phyloP scores from a whole-genome alignment of 2,888 invertebrate species.

The Sphinx pinastri region DNA sequence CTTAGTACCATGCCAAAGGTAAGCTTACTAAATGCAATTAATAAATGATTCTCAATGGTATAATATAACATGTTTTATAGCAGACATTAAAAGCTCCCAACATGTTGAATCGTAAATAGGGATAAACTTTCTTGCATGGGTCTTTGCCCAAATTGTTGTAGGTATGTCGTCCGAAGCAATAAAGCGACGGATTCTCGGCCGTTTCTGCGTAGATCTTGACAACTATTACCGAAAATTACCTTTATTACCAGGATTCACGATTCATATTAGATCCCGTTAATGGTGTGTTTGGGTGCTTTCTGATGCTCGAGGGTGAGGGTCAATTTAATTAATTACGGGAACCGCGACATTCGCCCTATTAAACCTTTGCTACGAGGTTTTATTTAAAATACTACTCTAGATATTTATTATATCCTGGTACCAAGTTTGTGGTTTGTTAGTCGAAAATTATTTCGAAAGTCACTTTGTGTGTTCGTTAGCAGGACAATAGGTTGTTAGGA shows the following conservation, averaged over 20 bases:
- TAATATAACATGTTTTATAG: background rate
- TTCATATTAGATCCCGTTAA: slow-evolving; percentile 51
- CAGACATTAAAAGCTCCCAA: slow-evolving; percentile 44
- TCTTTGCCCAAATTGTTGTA: slow-evolving; percentile 63
- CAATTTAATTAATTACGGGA: slow-evolving; percentile 75
- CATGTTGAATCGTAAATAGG: slow-evolving; percentile 51
- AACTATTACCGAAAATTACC: slow-evolving; percentile 44
- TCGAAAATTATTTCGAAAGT: background rate
- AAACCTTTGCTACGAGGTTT: slow-evolving; percentile 67
- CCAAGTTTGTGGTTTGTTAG: background rate
- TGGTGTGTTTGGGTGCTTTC: slow-evolving; percentile 49
- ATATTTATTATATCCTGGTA: slow-evolving; percentile 49
- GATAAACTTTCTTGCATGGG: slow-evolving; percentile 61
- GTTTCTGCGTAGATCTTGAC: slow-evolving; percentile 49
- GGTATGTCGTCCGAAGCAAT: slow-evolving; percentile 62
- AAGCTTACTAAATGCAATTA: too few relatives aligned
- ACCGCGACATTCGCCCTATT: slow-evolving; percentile 71
- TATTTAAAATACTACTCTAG: slow-evolving; percentile 57
- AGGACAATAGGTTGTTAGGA: background rate
- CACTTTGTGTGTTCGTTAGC: background rate
- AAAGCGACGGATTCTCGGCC: slow-evolving; percentile 67
- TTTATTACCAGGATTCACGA: slow-evolving; percentile 50
- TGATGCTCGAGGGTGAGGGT: slow-evolving; percentile 65
- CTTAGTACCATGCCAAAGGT: background rate
- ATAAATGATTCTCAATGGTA: background rate